A percentile compares a stretch with the other conserved stretches of the same genome.
phyloP scores from a whole-genome alignment of 2,888 invertebrate genomes.

The Ptychoptera albimana region DNA sequence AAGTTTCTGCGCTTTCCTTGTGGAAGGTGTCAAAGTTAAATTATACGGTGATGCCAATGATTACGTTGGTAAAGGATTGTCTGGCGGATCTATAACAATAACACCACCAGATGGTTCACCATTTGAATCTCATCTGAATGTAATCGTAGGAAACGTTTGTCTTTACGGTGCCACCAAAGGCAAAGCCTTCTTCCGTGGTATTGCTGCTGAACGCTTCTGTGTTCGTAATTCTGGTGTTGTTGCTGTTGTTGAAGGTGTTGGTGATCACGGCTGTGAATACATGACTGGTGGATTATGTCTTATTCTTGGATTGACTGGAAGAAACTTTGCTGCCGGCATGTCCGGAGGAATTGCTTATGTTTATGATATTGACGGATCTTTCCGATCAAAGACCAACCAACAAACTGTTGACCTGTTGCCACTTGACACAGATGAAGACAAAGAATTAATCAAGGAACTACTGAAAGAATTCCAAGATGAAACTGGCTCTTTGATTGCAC shows the following conservation, averaged over 20 bases:
- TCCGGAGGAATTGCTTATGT: constrained; percentile 92
- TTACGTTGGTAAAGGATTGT: constrained; percentile 91
- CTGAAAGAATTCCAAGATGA: constrained; percentile 72
- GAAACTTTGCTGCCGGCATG: constrained; percentile 99
- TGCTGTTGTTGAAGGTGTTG: constrained; percentile 95
- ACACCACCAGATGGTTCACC: constrained; percentile 75
- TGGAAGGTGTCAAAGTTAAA: constrained; percentile 74
- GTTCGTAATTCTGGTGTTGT: constrained; percentile 94
- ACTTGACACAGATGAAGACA: constrained; percentile 61
- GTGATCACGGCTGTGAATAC: constrained; percentile 99
- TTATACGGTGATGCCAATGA: constrained; percentile 97
- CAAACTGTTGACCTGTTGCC: constrained; percentile 88
- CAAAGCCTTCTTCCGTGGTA: constrained; percentile 84
- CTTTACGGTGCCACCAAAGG: constrained; percentile 95
- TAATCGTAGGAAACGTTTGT: constrained; percentile 96
- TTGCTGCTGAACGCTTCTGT: constrained; percentile 96
- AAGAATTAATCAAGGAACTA: constrained; percentile 55
- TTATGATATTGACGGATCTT: constrained; percentile 74
- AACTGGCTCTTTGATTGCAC: constrained; percentile 78
- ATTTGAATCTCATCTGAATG: constrained; percentile 85
- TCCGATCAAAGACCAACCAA: constrained; percentile 78
- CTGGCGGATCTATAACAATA: constrained; percentile 87
- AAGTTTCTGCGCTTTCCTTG: constrained; percentile 95
- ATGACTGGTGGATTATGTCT: constrained; percentile 94
- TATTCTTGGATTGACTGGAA: constrained; percentile 84